phyloP scores from a whole-genome alignment of 35 echinoderm and acorn worm species.

The Holothuria glaberrima region DNA sequence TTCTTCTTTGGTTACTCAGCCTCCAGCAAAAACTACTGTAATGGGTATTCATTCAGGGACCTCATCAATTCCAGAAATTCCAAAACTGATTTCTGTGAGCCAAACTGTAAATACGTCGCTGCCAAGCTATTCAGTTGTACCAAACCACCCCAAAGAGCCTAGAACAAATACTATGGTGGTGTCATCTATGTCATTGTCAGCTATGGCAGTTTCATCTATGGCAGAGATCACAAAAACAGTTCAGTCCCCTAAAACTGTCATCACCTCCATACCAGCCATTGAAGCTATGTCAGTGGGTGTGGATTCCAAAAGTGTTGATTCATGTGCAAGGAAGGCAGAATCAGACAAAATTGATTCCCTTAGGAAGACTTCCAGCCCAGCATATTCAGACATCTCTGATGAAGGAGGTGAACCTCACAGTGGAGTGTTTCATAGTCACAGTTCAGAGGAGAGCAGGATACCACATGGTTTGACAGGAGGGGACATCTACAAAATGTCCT shows the following conservation, averaged over 20 bases:
- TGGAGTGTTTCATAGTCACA: conserved; percentile 16
- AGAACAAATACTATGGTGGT: conserved; percentile 53
- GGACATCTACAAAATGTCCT: conserved; percentile 36
- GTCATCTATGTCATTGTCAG: conserved; percentile 17
- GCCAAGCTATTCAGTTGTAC: conserved; percentile 52
- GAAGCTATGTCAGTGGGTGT: conserved; percentile 39
- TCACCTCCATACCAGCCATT: conserved; percentile 47
- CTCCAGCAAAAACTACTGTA: conserved; percentile 29
- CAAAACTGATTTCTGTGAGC: conserved; percentile 91
- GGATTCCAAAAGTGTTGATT: conserved; percentile 29
- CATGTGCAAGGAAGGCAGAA: neutral
- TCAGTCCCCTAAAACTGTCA: conserved; percentile 43
- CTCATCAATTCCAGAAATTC: conserved; percentile 82
- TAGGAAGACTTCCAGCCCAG: conserved; percentile 72
- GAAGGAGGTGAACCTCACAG: conserved; percentile 74
- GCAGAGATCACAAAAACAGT: conserved; percentile 42
- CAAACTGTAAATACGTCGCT: conserved; percentile 63
- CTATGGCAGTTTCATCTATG: conserved; percentile 47
- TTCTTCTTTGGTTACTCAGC: conserved; percentile 26
- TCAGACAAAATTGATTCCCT: conserved; percentile 29
- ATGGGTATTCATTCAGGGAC: conserved; percentile 15
- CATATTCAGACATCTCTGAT: conserved; percentile 99
- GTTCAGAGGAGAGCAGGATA: conserved; percentile 22
- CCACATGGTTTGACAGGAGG: neutral
- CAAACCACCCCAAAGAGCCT: conserved; percentile 41